Base-by-base conservation (phyloP, 1,140 invertebrate species). In the Drosophila nebulosa region DNA sequence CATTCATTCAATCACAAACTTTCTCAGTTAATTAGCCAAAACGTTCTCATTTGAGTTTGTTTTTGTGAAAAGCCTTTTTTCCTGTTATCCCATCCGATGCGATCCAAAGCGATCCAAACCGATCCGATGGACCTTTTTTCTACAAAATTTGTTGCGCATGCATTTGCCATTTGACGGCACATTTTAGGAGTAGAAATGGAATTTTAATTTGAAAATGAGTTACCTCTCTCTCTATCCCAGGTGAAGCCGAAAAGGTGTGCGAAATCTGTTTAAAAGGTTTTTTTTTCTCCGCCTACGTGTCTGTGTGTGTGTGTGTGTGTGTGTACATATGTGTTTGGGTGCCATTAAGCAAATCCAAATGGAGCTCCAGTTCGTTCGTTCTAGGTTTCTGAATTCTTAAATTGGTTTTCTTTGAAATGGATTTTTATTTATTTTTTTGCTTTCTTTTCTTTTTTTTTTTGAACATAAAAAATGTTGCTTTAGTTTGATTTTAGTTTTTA, bases 131-230 rank as follows among this genome's bases (percentile, higher is more conserved):
- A 18, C 39, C 39, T 46, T 46, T 46, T 46, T 21, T 18, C 21
- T 18, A 10, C 16, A 9, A 18, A 46, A 72, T 83, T 83, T 84
- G 72, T 70, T 84, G 79, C 75, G 79, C 79, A 64, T 84, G 79
- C 79, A 79, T 84, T 59, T 65, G 69, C 58, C 67, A 64, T 76
- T 84, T 79, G 79, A 68, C 72, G 72, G 53, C 58, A 42, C 14
- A 68, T 50, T 71, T 73, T 66, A 36, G 21, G 53, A 57, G 35
- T 60, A 46, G 18, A 39, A 39, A 53, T 64, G 70, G 70, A 73
- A 73, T 73, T 73, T 73, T 73, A 73, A 73, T 69, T 73, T 46
- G 18, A 46, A 46, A 16, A 10, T 21, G 39, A 21, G 39, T 18
- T 18, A 21, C 39, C 9, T 18, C 18, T 7, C 18, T 18, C n/a